Evolutionary conservation across 1,140 invertebrate species (phyloP).

Genomic region (Druon quercuslanigerum): DNA sequence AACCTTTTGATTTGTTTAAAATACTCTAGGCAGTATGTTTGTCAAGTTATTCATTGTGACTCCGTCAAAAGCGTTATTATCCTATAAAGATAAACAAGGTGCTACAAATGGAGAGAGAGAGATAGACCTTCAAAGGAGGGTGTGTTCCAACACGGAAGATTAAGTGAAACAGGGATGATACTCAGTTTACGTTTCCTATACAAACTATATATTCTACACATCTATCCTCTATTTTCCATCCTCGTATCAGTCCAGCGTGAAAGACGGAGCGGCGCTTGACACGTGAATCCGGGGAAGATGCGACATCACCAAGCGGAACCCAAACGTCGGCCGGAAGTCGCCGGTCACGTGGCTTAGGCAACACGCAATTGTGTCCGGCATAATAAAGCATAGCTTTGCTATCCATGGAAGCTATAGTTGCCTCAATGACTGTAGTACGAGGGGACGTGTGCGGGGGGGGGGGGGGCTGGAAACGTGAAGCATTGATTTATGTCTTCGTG

Average conservation of each 20-base stretch:
- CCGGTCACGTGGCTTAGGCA: slow-evolving; percentile 71
- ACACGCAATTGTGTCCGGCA: slow-evolving; percentile 73
- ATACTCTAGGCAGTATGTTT: no score
- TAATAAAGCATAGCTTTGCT: slow-evolving; percentile 65
- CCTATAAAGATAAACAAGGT: slow-evolving; percentile 34
- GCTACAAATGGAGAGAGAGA: no score
- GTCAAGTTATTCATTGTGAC: no score
- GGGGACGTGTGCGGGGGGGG: slow-evolving; percentile 54
- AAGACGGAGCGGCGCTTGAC: slow-evolving; percentile 47
- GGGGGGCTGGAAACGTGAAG: slow-evolving; percentile 47
- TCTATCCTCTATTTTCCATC: slow-evolving; percentile 16
- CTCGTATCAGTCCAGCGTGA: slow-evolving; percentile 12
- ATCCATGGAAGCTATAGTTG: slow-evolving; percentile 50
- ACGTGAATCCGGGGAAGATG: slow-evolving; percentile 56
- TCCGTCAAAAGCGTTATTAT: slow-evolving; percentile 22
- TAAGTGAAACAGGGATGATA: slow-evolving; percentile 28
- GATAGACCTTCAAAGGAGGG: slow-evolving; percentile 23
- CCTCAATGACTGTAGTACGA: slow-evolving; percentile 50
- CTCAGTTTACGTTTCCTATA: slow-evolving; percentile 26
- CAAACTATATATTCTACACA: slow-evolving; percentile 24
- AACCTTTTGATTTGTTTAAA: no score
- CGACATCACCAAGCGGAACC: slow-evolving; percentile 60
- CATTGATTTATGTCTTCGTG: slow-evolving; percentile 69
- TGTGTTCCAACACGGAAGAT: slow-evolving; percentile 32
- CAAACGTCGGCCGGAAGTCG: slow-evolving; percentile 66